Base-by-base conservation (phyloP, 2,113 vertebrate genomes). In the Heterochromis multidens region DNA sequence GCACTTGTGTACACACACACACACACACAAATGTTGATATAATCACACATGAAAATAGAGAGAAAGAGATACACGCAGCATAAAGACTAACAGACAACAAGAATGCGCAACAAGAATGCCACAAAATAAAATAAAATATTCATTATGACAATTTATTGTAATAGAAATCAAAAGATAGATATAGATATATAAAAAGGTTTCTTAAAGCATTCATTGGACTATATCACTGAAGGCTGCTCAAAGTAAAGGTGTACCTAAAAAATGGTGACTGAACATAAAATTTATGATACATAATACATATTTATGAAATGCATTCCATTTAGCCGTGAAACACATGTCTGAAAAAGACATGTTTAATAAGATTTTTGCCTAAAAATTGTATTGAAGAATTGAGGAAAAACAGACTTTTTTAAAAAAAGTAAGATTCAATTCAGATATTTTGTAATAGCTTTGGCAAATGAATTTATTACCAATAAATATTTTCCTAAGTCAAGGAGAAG, bases 1-100 rank as follows among this genome's bases (percentile, higher is more conserved):
- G 60, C 84, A 74, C 84, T 49, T 67, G 37, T 43, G 8, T 37
- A 25, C 63, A 25, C 13, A 79, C 85, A 81, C 70, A 52, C 85
- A 77, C 83, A 77, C 85, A 63, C 81, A 77, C 86, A 81, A 74
- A 83, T 37, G 40, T 31, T 81, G 83, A 82, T 81, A 84, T 33
- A 81, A 49, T 35, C 81, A 79, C 76, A 87, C 76, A 67, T 62
- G 65, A 63, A 85, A 83, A 82, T 17, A 67, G 61, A 85, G 35
- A 21, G 67, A 70, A 60, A 70, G 21, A 80, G 46, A 70, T 63
- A 52, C 56, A 74, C 6, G 12, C 63, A 70, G 35, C 49, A 79
- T 23, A 2, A 40, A 62, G 43, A 62, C 31, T 23, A 27, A 58
- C 56, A 25, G 56, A 80, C 58, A 67, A 56, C 13, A 79, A 17